Evolutionary conservation across 2,888 invertebrate genomes (phyloP).

Genomic region (Erannis defoliaria): DNA sequence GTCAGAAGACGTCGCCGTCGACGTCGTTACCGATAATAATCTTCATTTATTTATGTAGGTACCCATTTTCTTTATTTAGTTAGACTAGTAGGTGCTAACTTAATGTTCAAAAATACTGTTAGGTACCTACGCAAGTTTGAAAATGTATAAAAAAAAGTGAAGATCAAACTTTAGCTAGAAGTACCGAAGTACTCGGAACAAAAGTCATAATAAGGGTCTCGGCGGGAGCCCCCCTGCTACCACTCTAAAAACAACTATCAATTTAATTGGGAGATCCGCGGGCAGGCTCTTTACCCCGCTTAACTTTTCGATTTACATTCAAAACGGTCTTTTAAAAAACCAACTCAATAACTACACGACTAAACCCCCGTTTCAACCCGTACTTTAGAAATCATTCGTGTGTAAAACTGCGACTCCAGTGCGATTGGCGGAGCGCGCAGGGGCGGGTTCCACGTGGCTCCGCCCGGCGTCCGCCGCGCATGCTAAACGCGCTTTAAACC

Average conservation of each 20-base stretch:
- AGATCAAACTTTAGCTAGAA: neutral
- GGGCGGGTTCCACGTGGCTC: slow-evolving; percentile 65
- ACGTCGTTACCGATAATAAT: too few species aligned
- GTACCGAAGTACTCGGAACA: neutral
- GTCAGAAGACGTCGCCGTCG: too few species aligned
- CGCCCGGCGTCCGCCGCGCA: slow-evolving; percentile 75
- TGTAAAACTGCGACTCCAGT: slow-evolving; percentile 65
- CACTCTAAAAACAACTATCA: slow-evolving; percentile 67
- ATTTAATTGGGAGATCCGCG: slow-evolving; percentile 82
- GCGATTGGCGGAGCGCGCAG: slow-evolving; percentile 62
- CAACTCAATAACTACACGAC: slow-evolving; percentile 81
- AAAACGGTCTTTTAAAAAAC: slow-evolving; percentile 84
- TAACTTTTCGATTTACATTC: slow-evolving; percentile 87
- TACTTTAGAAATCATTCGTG: slow-evolving; percentile 74
- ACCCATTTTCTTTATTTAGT: too few species aligned
- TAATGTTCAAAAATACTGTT: too few species aligned
- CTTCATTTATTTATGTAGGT: too few species aligned
- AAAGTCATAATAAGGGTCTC: neutral
- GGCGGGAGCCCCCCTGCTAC: neutral
- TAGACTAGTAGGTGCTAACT: too few species aligned
- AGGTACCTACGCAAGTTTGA: too few species aligned
- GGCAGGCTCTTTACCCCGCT: slow-evolving; percentile 80
- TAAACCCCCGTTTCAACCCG: slow-evolving; percentile 75
- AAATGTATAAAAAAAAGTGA: too few species aligned
- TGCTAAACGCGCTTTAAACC: slow-evolving; percentile 83